A percentile compares a stretch with the other conserved stretches of the same genome.
These are phyloP conservation scores for Celastrina argiolus DNA, from an alignment of 2,888 invertebrate species.

Conservation along the genomic window DNA sequence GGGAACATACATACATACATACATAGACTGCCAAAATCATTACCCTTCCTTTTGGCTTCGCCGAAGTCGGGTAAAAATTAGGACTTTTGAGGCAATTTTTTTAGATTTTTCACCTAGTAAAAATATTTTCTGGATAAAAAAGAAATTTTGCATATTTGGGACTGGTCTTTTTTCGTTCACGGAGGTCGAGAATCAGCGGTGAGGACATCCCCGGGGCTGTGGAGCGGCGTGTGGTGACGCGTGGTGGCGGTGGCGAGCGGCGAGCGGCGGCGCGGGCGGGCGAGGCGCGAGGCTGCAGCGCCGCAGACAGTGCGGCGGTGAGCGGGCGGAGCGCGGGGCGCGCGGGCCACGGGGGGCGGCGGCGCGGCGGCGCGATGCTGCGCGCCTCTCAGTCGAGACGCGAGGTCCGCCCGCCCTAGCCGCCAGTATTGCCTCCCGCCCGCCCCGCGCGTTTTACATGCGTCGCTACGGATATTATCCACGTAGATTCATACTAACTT, in stretches of 20 bases:
- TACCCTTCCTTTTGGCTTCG: no score
- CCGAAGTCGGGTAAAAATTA: no score
- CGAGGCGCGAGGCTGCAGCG: conserved; percentile 63
- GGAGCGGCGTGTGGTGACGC: conserved; percentile 39
- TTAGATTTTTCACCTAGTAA: no score
- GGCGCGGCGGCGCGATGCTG: conserved; percentile 81
- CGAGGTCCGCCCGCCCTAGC: conserved; percentile 78
- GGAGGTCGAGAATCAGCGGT: background rate
- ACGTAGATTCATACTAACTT: conserved; percentile 43
- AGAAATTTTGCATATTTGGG: background rate
- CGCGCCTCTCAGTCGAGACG: conserved; percentile 82
- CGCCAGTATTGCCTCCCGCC: conserved; percentile 65
- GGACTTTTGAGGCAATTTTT: no score
- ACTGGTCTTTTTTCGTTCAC: background rate
- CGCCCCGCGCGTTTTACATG: conserved; percentile 61
- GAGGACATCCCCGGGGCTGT: conserved; percentile 24
- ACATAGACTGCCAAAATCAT: no score
- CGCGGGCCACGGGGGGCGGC: conserved; percentile 50
- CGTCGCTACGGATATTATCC: conserved; percentile 40
- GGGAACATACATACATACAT: no score
- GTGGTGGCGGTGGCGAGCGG: conserved; percentile 36
- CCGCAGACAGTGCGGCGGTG: conserved; percentile 65
- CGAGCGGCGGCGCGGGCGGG: conserved; percentile 38
- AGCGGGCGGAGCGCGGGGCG: conserved; percentile 42
- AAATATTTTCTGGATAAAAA: background rate